These are phyloP conservation scores for Coleophora flavipennella DNA, from an alignment of 2,888 invertebrate species.

Conservation along the genomic window DNA sequence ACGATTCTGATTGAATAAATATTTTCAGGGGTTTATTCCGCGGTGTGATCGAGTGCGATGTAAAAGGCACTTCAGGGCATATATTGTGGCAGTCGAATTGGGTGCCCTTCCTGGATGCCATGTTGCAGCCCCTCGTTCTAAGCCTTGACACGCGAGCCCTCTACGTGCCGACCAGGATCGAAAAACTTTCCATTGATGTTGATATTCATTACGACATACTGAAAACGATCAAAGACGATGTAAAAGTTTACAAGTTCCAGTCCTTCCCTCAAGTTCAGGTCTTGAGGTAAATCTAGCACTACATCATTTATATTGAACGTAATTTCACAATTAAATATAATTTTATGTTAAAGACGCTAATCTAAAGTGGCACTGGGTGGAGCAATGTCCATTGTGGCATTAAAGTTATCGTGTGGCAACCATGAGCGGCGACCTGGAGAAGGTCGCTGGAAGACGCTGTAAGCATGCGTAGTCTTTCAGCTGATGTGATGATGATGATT, in stretches of 20 bases:
- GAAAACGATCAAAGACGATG: slow-evolving; percentile 54
- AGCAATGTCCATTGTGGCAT: no score
- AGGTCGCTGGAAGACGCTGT: no score
- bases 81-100: slow-evolving; percentile 86
- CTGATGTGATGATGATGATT: no score
- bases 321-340: no score
- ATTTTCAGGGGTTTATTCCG: slow-evolving; percentile 69
- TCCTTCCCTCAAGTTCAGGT: slow-evolving; percentile 61
- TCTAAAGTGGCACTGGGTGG: no score
- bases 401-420: no score
- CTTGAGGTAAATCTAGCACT: slow-evolving; percentile 44
- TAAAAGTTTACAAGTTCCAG: slow-evolving; percentile 54
- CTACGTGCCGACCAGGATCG: slow-evolving; percentile 82
- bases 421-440: no score
- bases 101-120: slow-evolving; percentile 90
- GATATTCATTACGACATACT: slow-evolving; percentile 69
- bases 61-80: slow-evolving; percentile 60
- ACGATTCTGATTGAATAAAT: no score
- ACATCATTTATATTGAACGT: no score
- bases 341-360: no score
- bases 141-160: slow-evolving; percentile 78
- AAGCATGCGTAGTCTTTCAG: no score
- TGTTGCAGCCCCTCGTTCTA: slow-evolving; percentile 87
- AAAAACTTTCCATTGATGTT: slow-evolving; percentile 79
- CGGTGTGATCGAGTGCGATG: slow-evolving; percentile 69